Conservation (phyloP, 2,797 vertebrate genomes). For the Girardinus metallicus region DNA sequence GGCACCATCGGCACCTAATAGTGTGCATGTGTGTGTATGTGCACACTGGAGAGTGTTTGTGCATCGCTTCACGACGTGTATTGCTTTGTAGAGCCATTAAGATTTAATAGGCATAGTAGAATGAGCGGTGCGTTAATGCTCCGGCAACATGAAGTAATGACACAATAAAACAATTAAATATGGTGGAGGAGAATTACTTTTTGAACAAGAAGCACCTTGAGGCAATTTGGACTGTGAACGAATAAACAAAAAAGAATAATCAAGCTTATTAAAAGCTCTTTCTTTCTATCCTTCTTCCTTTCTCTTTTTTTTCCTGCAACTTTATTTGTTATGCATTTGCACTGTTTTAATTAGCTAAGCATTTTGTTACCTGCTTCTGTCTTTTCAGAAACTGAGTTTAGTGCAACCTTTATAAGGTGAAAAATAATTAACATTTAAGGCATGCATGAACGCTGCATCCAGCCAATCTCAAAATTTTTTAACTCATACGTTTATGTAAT, state of each 20-base stretch:
- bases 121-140: constrained; percentile 66
- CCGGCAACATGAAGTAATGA: constrained; percentile 74
- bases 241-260: constrained; percentile 67
- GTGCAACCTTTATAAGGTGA: background rate
- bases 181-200: constrained; percentile 73
- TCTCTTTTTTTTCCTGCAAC: background rate
- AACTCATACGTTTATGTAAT: background rate
- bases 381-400: too few species aligned
- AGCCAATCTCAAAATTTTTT: background rate
- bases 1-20: constrained; percentile 69
- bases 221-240: constrained; percentile 67
- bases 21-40: constrained; percentile 45
- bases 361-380: background rate
- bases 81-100: constrained; percentile 76
- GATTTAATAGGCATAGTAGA: constrained; percentile 76
- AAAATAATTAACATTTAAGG: background rate
- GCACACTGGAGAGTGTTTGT: constrained; percentile 45
- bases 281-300: constrained; percentile 9
- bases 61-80: constrained; percentile 56
- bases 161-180: constrained; percentile 82
- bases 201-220: constrained; percentile 66
- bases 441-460: background rate
- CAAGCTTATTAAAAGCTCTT: constrained; percentile 57
- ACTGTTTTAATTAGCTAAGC: background rate
- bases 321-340: background rate